Evolutionary conservation across 2,888 invertebrate genomes (phyloP), one percentile per base, ranked within the genome.

Genomic region (Linnaemya tessellans): DNA sequence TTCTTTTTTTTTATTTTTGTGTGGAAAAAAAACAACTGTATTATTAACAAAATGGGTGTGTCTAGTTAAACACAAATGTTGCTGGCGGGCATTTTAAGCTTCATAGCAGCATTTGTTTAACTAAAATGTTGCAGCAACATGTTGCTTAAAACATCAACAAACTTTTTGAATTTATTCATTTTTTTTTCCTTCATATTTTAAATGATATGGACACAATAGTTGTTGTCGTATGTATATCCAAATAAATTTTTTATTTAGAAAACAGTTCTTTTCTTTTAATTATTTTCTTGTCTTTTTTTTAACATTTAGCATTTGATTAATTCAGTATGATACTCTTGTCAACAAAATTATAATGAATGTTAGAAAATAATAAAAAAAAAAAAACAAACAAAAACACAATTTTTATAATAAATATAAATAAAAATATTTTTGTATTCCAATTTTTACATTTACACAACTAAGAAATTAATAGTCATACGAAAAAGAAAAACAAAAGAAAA

Each of bases 251-350:
- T 84, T 71, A 73, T 82, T 84, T 62, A 68, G 74, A 86, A 84
- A 68, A 81, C 77, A 83, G 80, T 84, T 83, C 85, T 84, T 87
- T 62, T 77, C 73, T 80, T 71, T 54, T 49, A 73, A 70, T 46
- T 67, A 68, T 60, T 77, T 79, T 67, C 49, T 73, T 20, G 25
- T 85, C 30, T 79, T 51, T 68, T 68, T n/a, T 82, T 84, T 91
- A 91, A 92, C 91, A 91, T 92, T 91, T 92, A 92, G 92, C 91
- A 92, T 91, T 91, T 91, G 91, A 91, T 92, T 90, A 89, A 88
- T 82, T 83, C 88, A 88, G 88, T 88, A 87, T 87, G 86, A 87
- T 85, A 83, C 22, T 80, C 22, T 80, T 68, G 56, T 82, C 20
- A 73, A 65, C 77, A 67, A 70, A 70, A 79, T 77, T 87, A 41